These are phyloP conservation scores for Melanerpes aurifrons DNA, from an alignment of 2,113 vertebrate species.

Conservation along the genomic window DNA sequence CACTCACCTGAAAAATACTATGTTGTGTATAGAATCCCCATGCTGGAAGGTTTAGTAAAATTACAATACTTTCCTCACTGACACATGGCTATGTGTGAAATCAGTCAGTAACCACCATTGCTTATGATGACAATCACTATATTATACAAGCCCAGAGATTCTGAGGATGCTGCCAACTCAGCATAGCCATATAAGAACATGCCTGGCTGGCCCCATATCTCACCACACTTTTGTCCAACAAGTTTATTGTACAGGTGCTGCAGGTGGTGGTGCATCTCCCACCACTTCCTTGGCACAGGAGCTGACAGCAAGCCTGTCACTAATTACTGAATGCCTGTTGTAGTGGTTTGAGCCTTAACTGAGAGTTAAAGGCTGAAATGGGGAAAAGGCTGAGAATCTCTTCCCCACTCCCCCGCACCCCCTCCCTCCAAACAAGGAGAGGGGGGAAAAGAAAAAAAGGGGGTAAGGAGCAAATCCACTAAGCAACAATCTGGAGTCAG, in stretches of 20 bases:
- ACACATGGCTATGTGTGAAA: not conserved
- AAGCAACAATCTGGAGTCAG: too few species aligned
- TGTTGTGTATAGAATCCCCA: not conserved
- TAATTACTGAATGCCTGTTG: not conserved
- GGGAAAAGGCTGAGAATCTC: too few species aligned
- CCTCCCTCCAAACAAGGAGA: too few species aligned
- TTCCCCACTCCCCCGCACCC: too few species aligned
- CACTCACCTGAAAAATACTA: not conserved
- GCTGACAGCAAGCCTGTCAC: not conserved
- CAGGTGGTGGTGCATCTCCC: not conserved
- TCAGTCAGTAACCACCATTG: not conserved
- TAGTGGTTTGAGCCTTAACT: too few species aligned
- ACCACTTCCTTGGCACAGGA: not conserved
- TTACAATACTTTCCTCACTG: not conserved
- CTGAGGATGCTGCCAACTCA: not conserved
- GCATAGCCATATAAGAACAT: accelerated
- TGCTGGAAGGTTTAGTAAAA: not conserved
- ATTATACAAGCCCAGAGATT: not conserved
- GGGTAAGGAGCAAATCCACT: too few species aligned
- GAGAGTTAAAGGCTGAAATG: too few species aligned
- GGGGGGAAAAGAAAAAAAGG: too few species aligned
- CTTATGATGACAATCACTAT: accelerated
- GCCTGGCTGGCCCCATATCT: not conserved
- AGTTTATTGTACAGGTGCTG: not conserved
- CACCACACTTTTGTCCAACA: not conserved